These are phyloP conservation scores for Drosophila burlai DNA, from an alignment of 1,140 invertebrate genomes.

Conservation along the genomic window DNA sequence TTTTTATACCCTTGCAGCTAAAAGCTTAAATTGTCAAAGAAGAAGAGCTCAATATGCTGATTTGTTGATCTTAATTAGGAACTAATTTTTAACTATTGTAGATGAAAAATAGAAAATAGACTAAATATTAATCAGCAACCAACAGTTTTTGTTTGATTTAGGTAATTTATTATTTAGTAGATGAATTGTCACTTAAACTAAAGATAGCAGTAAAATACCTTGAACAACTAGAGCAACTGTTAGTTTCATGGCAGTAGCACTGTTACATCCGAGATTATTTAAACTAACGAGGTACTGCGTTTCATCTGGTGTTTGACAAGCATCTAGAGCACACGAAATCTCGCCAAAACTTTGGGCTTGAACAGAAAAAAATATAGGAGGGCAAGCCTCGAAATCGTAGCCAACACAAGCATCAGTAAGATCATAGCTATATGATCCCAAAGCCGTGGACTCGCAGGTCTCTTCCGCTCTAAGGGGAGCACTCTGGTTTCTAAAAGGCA, in stretches of 20 bases:
- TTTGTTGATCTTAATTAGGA: no score
- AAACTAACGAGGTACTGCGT: slow-evolving; percentile 87
- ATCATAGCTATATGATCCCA: slow-evolving; percentile 71
- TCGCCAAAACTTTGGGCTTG: slow-evolving; percentile 79
- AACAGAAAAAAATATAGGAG: slow-evolving; percentile 88
- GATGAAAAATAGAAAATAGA: no score
- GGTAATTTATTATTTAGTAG: neutral
- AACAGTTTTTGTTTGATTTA: neutral
- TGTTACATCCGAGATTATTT: slow-evolving; percentile 88
- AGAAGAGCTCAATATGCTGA: no score
- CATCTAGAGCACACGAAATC: slow-evolving; percentile 79
- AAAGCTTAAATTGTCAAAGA: no score
- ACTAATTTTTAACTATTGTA: no score
- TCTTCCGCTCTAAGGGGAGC: slow-evolving; percentile 33
- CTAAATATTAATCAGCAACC: no score
- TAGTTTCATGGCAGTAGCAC: slow-evolving; percentile 64
- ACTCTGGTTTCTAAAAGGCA: slow-evolving; percentile 75
- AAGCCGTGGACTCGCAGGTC: slow-evolving; percentile 65
- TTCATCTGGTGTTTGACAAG: slow-evolving; percentile 88
- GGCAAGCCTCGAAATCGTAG: slow-evolving; percentile 86
- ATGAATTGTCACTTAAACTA: neutral
- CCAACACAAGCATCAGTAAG: slow-evolving; percentile 87
- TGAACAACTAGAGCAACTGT: neutral
- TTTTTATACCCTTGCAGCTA: no score
- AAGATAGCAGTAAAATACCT: neutral